phyloP scores from a whole-genome alignment of 2,888 invertebrate genomes.

The Ferdinandea cuprea region DNA sequence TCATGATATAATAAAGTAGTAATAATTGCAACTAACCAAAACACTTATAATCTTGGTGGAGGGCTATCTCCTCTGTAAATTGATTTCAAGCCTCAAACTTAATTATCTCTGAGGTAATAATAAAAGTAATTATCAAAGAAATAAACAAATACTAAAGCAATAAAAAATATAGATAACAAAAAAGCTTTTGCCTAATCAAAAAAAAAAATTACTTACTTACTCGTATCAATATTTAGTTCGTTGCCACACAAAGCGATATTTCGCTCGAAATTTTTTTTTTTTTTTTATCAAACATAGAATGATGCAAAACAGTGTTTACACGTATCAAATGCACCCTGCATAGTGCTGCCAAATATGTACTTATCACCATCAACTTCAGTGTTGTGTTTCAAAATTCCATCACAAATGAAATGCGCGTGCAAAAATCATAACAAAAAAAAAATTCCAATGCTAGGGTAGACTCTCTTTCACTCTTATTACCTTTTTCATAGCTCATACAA shows the following conservation, averaged over 20 bases:
- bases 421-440: conserved; percentile 25
- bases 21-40: conserved; percentile 61
- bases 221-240: conserved; percentile 12
- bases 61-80: conserved; percentile 44
- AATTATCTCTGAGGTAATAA: neutral
- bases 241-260: conserved; percentile 19
- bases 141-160: conserved; percentile 2
- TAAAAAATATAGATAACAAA: conserved; percentile 28
- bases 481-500: conserved; percentile 14
- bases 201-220: no score
- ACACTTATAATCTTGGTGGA: conserved; percentile 35
- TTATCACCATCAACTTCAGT: conserved; percentile 12
- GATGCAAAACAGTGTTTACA: conserved; percentile 7
- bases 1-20: no score
- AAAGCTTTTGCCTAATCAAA: conserved; percentile 34
- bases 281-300: no score
- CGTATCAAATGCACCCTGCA: conserved; percentile 26
- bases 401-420: conserved; percentile 62
- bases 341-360: conserved; percentile 35
- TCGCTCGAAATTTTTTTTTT: neutral
- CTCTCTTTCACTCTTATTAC: conserved; percentile 24
- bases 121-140: neutral
- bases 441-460: conserved; percentile 17
- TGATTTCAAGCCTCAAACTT: neutral
- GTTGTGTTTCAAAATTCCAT: conserved; percentile 47